Evolutionary conservation across 2,113 vertebrate species (phyloP).

Genomic region (Rhabdornis inornatus): DNA sequence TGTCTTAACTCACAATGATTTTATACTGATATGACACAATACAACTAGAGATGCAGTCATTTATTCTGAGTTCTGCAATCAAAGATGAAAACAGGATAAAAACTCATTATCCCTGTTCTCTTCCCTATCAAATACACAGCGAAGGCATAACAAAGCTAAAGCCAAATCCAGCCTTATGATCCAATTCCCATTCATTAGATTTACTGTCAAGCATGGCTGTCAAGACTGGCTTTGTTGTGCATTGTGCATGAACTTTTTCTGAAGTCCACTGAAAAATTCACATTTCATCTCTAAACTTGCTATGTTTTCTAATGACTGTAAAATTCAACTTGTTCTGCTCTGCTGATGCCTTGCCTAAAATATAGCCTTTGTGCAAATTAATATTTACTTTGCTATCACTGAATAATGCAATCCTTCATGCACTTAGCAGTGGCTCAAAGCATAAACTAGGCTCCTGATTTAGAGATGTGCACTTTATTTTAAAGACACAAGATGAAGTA

Average conservation of each 20-base stretch:
- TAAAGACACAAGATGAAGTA: not conserved
- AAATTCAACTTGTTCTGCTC: slow-evolving; percentile 29
- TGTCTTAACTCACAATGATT: not conserved
- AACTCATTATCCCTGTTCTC: not conserved
- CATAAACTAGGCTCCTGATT: not conserved
- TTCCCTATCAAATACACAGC: not conserved
- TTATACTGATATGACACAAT: not conserved
- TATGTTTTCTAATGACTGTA: slow-evolving; percentile 45
- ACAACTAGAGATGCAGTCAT: not conserved
- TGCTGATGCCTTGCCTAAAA: slow-evolving; percentile 28
- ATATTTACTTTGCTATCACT: slow-evolving; percentile 31
- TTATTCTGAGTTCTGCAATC: not conserved
- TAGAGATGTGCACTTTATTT: not conserved
- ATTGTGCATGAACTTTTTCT: not conserved
- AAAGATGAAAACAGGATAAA: not conserved
- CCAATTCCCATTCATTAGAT: not conserved
- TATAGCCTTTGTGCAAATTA: not conserved
- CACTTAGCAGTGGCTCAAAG: not conserved
- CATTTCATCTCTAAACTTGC: not conserved
- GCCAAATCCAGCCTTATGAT: not conserved
- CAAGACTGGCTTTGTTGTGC: not conserved
- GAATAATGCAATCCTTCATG: slow-evolving; percentile 26
- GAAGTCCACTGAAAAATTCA: slow-evolving; percentile 25
- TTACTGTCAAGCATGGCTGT: not conserved
- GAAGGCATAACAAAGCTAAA: not conserved